Percentiles rank a stretch among this genome's conserved stretches.
These are phyloP conservation scores for Apotomis betuletana DNA, from an alignment of 2,888 invertebrate species.

Conservation along the genomic window DNA sequence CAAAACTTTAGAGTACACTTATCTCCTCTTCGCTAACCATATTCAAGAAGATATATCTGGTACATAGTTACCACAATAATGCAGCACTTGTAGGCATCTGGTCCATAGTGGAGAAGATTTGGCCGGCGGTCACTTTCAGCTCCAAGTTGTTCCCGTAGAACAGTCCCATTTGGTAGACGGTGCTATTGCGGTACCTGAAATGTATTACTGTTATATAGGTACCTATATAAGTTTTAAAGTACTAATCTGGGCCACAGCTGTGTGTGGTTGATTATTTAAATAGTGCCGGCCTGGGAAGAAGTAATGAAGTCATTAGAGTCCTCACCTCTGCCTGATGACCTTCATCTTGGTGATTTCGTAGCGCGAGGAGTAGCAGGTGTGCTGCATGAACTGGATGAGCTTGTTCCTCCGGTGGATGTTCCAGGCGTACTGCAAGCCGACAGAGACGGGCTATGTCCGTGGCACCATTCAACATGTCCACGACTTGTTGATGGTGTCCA, in stretches of 20 bases:
- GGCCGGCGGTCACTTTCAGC: background rate
- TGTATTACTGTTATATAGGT: background rate
- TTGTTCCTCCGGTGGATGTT: background rate
- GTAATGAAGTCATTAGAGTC: no score
- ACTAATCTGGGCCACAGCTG: no score
- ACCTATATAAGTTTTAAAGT: background rate
- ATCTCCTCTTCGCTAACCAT: no score
- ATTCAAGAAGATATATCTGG: no score
- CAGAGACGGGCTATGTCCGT: no score
- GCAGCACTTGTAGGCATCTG: background rate
- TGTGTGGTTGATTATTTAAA: no score
- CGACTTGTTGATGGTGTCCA: no score
- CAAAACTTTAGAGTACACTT: no score
- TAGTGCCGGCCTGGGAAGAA: no score
- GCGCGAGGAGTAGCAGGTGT: background rate
- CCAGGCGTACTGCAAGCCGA: conserved; percentile 2
- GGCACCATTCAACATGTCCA: no score
- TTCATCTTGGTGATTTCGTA: conserved; percentile 4
- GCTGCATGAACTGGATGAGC: conserved; percentile 3
- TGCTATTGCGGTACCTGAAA: conserved; percentile 8
- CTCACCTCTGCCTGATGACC: background rate
- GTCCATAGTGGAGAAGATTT: background rate
- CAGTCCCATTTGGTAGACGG: background rate
- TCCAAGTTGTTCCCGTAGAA: background rate
- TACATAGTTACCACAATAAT: conserved; percentile 2